Conservation (phyloP, 1,140 invertebrate species). For the Drosophila yakuba region DNA sequence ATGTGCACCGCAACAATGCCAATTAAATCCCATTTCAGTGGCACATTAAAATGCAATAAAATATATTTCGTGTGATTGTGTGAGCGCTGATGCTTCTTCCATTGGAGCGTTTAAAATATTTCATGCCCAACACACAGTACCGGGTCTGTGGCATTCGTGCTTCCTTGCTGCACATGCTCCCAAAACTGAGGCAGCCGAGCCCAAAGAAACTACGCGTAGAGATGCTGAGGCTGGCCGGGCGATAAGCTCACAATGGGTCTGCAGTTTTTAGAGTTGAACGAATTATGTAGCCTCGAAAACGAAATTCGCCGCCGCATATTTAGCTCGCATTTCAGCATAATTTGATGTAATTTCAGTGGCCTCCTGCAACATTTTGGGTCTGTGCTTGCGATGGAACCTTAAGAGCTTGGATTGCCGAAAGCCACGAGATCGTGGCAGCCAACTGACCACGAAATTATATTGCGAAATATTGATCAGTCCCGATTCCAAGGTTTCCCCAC, state of each 20-base stretch:
- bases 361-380: constrained; percentile 47
- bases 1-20: constrained; percentile 63
- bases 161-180: constrained; percentile 52
- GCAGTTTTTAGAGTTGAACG: constrained; percentile 37
- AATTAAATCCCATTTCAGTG: constrained; percentile 78
- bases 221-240: constrained; percentile 35
- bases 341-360: constrained; percentile 74
- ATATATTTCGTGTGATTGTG: constrained; percentile 42
- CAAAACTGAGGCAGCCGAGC: constrained; percentile 22
- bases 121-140: constrained; percentile 49
- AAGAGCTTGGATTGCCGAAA: constrained; percentile 37
- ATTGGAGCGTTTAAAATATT: constrained; percentile 75
- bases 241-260: constrained; percentile 54
- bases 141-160: constrained; percentile 17
- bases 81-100: constrained; percentile 26
- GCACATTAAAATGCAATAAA: constrained; percentile 80
- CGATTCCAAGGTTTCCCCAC: constrained; percentile 68
- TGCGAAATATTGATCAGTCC: constrained; percentile 72
- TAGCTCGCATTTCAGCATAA: constrained; percentile 79
- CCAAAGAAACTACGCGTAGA: constrained; percentile 53
- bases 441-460: constrained; percentile 70
- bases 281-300: constrained; percentile 52
- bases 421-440: constrained; percentile 59
- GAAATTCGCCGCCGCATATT: constrained; percentile 60
- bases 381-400: background rate